These are phyloP conservation scores for Micrasema longulum DNA, from an alignment of 1,140 invertebrate species.

Conservation along the genomic window DNA sequence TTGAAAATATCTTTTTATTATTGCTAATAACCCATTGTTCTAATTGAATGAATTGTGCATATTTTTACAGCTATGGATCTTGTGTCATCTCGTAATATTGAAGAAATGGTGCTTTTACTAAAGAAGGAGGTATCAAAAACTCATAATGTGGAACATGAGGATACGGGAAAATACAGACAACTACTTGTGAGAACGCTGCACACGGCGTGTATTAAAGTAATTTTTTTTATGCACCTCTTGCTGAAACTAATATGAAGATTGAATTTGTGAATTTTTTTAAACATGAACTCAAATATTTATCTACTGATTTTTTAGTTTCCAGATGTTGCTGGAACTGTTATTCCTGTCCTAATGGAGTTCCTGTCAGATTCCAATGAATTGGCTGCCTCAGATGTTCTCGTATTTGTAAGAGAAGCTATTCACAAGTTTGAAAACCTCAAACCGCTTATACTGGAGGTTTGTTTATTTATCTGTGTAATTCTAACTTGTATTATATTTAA, in stretches of 20 bases:
- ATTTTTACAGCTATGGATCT: constrained; percentile 84
- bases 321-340: constrained; percentile 93
- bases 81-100: constrained; percentile 92
- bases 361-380: constrained; percentile 95
- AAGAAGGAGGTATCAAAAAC: constrained; percentile 97
- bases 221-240: too few relatives aligned
- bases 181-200: constrained; percentile 95
- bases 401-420: constrained; percentile 95
- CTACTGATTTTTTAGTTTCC: constrained; percentile 88
- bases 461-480: background rate
- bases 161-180: constrained; percentile 96
- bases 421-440: constrained; percentile 90
- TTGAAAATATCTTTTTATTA: too few relatives aligned
- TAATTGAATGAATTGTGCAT: too few relatives aligned
- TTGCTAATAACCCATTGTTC: too few relatives aligned
- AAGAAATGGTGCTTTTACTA: constrained; percentile 94
- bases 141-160: constrained; percentile 92
- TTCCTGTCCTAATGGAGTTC: constrained; percentile 96
- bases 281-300: background rate
- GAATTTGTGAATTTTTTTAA: background rate
- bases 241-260: constrained; percentile 3
- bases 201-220: constrained; percentile 91
- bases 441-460: constrained; percentile 81
- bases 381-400: constrained; percentile 93
- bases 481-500: too few relatives aligned